Percentiles rank a stretch among this genome's conserved stretches.
Conservation (phyloP, 2,797 vertebrate genomes). For the Pangasius larnaudii region DNA sequence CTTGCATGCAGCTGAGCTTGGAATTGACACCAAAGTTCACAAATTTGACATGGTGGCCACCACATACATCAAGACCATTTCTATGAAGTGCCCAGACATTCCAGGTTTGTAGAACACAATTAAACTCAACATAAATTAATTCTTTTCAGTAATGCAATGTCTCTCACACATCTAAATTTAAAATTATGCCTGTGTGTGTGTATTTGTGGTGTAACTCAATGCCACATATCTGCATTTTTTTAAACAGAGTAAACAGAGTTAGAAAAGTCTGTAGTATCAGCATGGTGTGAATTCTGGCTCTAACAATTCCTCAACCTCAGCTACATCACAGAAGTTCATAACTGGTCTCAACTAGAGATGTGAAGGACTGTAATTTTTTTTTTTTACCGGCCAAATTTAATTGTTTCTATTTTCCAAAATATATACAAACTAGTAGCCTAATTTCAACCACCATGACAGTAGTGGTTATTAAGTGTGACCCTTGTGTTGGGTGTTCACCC, state of each 20-base stretch:
- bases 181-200: not conserved
- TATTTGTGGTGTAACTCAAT: not conserved
- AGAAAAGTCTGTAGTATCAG: not conserved
- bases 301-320: not conserved
- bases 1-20: conserved; percentile 83
- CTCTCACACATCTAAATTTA: not conserved
- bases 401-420: too few relatives aligned
- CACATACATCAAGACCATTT: conserved; percentile 85
- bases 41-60: conserved; percentile 81
- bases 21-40: conserved; percentile 82
- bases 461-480: too few relatives aligned
- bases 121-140: too few relatives aligned
- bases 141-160: not conserved
- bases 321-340: not conserved
- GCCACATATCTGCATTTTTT: not conserved
- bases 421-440: too few relatives aligned
- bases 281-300: too few relatives aligned
- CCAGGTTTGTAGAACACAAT: conserved; percentile 77
- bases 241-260: not conserved
- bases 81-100: conserved; percentile 85
- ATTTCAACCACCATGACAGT: too few relatives aligned
- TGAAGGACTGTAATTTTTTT: not conserved
- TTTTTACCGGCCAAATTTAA: not conserved
- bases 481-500: not conserved
- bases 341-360: not conserved